phyloP scores from a whole-genome alignment of 2,888 invertebrate genomes.

The Poecilus cupreus region DNA sequence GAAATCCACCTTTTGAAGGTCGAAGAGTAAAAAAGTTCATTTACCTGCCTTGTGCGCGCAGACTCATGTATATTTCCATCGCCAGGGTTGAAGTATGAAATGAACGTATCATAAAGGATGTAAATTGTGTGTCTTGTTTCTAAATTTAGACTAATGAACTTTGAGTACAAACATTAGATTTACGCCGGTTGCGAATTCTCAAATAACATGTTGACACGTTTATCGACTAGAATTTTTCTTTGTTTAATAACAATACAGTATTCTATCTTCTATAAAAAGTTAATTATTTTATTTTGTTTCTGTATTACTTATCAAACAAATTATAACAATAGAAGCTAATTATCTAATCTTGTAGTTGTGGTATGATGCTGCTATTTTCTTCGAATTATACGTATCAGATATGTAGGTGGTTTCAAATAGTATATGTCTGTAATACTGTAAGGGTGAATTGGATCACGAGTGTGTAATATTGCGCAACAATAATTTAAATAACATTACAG shows the following conservation, averaged over 20 bases:
- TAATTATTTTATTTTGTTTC: too few relatives aligned
- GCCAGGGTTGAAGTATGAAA: background rate
- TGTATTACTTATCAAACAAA: background rate
- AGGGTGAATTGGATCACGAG: background rate
- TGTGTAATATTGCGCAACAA: background rate
- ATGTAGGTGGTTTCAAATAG: too few relatives aligned
- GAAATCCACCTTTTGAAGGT: background rate
- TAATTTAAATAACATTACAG: background rate
- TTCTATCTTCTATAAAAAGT: too few relatives aligned
- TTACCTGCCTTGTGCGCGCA: background rate
- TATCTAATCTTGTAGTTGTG: background rate
- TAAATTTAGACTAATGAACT: background rate
- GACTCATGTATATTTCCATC: background rate
- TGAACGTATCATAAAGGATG: background rate
- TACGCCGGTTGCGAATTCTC: too few relatives aligned
- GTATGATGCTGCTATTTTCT: too few relatives aligned
- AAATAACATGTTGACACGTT: too few relatives aligned
- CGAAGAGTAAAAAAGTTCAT: conserved; percentile 1
- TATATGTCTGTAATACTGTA: too few relatives aligned
- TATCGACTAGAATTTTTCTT: too few relatives aligned
- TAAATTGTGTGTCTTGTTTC: background rate
- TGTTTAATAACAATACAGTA: background rate
- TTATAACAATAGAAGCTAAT: background rate
- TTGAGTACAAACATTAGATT: too few relatives aligned
- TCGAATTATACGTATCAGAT: too few relatives aligned